Evolutionary conservation across 1,140 invertebrate species (phyloP), one percentile per base, ranked within the genome.

Genomic region (Mesaphorura yosii): DNA sequence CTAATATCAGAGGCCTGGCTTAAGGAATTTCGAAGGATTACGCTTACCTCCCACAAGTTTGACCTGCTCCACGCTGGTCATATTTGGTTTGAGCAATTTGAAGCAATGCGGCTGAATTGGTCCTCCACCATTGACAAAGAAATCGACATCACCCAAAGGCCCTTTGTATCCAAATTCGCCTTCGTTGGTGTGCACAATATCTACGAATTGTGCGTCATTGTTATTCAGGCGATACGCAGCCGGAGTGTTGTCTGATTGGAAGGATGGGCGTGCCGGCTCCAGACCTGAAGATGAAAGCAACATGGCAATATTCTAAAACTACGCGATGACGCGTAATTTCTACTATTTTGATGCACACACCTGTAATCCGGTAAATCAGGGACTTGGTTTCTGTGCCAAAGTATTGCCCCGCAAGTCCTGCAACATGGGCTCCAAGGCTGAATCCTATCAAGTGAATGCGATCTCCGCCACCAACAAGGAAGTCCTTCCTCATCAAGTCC

Each of bases 401-500:
- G 40, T 10, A 19, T 6, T 10, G 17, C 7, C 40, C 40, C 17
- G 40, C 40, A 19, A 19, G 17, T 22, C 40, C 40, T 10, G 40
- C 17, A 19, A 42, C 40, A 42, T 42, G 40, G 23, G 40, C 40
- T 10, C 40, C 40, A 42, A 42, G 40, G 17, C 40, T 42, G 10
- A 19, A 22, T 10, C 40, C 40, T 10, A 42, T 22, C 40, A 42
- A 42, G 17, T 42, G 40, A 42, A 42, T 19, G 7, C 23, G 17
- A n/a, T 42, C 40, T 42, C n/a, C n/a, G 17, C 40, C 40, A 42
- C n/a, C 17, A 42, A 42, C 23, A n/a, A 19, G 6, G 17, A n/a
- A 6, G 17, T 10, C 23, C n/a, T 22, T 42, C n/a, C n/a, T n/a
- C 6, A 42, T 42, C 6, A 42, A 17, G 40, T 19, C 17, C 10